Base-by-base conservation (phyloP, 2,797 vertebrate genomes). In the Ptychobarbus kaznakovi region DNA sequence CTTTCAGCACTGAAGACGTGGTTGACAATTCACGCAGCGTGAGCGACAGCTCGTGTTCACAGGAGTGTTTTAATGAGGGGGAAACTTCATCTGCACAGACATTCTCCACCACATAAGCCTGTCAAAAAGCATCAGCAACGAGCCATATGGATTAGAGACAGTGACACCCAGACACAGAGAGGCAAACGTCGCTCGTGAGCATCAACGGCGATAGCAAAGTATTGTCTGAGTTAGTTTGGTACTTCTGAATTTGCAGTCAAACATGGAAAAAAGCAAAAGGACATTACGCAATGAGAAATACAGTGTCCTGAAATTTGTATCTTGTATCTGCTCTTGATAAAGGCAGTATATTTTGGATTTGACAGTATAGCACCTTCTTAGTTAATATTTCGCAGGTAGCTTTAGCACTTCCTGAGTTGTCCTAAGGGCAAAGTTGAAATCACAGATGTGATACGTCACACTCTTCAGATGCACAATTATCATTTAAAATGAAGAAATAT, bases 31-130 rank as follows among this genome's bases (percentile, higher is more conserved):
- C 76, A 86, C 51, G 9, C 65, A 18, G 13, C 53, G 74, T 78
- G 70, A 83, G 44, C 20, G 51, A 28, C 83, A 72, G 68, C n/a
- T 42, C 42, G 32, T 80, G 86, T 82, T 86, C 58, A 63, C 68
- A 81, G 61, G 65, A 28, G n/a, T 65, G 77, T 28, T 84, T 87
- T 90, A 88, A 90, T 86, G 86, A 88, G 81, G 58, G 83, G 70
- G 68, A 83, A 86, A 76, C 86, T 82, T 81, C 65, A 82, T 73
- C 75, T 70, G 77, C 38, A 38, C 78, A 51, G 56, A 77, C 51
- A 63, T 86, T 80, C 35, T 80, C 73, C 75, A 73, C 83, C 72
- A 25, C 77, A 83, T 46, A 32, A 72, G 75, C 25, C 18, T 38
- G 49, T 53, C 72, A 75, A 63, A 81, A 51, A 56, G 58, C 22